These are phyloP conservation scores for Bradypodion pumilum DNA, from an alignment of 2,797 vertebrate genomes.

Conservation along the genomic window DNA sequence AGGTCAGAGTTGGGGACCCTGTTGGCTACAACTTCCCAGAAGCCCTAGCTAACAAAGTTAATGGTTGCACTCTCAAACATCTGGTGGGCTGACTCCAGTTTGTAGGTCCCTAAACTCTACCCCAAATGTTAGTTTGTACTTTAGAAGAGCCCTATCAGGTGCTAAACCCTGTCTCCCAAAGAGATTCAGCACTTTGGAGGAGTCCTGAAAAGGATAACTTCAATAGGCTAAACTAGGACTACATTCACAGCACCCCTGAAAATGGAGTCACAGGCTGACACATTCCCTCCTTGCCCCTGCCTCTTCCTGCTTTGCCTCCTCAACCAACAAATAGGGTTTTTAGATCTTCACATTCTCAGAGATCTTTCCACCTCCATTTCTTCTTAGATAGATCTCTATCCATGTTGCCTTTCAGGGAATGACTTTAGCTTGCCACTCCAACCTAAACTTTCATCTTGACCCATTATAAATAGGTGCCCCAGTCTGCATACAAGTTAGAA, in stretches of 20 bases:
- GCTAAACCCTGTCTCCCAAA: too few species aligned
- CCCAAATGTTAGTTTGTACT: too few species aligned
- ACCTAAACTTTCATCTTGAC: background rate
- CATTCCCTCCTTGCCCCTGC: background rate
- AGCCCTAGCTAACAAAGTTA: background rate
- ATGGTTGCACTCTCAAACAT: background rate
- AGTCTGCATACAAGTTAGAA: background rate
- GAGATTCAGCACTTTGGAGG: too few species aligned
- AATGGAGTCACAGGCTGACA: too few species aligned
- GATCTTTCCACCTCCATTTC: background rate
- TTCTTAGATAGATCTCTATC: background rate
- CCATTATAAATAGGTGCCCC: background rate
- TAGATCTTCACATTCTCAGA: background rate
- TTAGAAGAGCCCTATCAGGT: too few species aligned
- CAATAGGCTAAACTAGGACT: too few species aligned
- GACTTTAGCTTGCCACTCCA: background rate
- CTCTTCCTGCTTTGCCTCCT: background rate
- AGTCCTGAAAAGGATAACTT: too few species aligned
- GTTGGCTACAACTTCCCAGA: background rate
- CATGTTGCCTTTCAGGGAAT: background rate
- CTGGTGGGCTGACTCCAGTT: background rate
- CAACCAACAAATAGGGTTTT: too few species aligned
- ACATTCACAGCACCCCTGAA: too few species aligned
- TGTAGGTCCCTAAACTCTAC: too few species aligned
- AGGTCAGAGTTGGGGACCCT: background rate